Evolutionary conservation across 1,140 invertebrate species (phyloP).

Genomic region (Zaprionus ornatus): DNA sequence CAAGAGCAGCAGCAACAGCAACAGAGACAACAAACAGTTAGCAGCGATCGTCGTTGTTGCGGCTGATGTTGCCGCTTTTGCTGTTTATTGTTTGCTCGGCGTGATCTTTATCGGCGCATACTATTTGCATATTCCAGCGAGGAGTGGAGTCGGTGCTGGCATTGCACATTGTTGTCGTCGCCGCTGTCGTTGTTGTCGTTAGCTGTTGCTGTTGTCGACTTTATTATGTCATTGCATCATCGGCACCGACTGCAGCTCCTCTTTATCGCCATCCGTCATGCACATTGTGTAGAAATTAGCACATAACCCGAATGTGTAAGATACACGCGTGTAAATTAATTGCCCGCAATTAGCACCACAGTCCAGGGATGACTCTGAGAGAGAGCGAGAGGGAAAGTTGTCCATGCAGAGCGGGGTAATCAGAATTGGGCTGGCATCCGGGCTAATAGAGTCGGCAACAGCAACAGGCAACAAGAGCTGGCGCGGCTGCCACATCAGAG

Average conservation of each 20-base stretch:
- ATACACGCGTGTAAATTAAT: conserved; percentile 77
- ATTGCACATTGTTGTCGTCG: conserved; percentile 45
- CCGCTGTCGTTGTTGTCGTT: conserved; percentile 49
- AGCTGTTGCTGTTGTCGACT: conserved; percentile 60
- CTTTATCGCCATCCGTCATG: conserved; percentile 80
- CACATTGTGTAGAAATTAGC: conserved; percentile 81
- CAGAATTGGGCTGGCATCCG: background rate
- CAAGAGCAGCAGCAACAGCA: background rate
- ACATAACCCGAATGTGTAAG: conserved; percentile 79
- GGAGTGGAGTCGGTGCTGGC: background rate
- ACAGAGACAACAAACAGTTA: conserved; percentile 43
- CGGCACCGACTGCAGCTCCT: conserved; percentile 36
- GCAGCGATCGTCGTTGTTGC: conserved; percentile 45
- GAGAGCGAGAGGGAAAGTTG: background rate
- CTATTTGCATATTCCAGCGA: conserved; percentile 72
- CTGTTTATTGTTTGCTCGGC: conserved; percentile 61
- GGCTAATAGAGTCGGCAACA: conserved; percentile 33
- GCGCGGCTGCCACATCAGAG: conserved; percentile 15
- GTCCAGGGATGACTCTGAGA: background rate
- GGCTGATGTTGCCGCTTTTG: conserved; percentile 53
- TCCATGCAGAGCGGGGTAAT: background rate
- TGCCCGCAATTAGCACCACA: conserved; percentile 54
- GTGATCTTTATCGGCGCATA: conserved; percentile 72
- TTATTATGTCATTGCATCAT: conserved; percentile 82
- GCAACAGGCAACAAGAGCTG: background rate